Evolutionary conservation across 1,140 invertebrate species (phyloP).

Genomic region (Trichoplusia ni): DNA sequence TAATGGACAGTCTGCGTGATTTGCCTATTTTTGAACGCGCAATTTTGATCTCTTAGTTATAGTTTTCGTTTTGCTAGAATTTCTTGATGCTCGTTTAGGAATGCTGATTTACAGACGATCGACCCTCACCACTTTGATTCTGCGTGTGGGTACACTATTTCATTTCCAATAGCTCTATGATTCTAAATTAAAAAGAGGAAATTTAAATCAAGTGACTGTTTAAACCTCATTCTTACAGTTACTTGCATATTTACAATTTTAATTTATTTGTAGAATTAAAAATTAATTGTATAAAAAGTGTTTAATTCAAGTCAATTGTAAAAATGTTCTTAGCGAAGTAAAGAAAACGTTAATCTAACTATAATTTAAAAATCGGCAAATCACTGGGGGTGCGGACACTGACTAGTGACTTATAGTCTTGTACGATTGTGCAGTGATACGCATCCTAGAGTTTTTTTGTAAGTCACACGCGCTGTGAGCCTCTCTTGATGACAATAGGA

Average conservation of each 20-base stretch:
- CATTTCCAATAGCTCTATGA: too few species aligned
- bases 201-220: too few species aligned
- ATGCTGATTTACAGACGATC: neutral
- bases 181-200: too few species aligned
- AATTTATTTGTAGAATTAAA: neutral
- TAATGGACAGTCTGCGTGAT: slow-evolving; percentile 39
- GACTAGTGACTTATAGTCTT: neutral
- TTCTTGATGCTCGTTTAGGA: neutral
- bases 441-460: slow-evolving; percentile 23
- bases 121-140: neutral
- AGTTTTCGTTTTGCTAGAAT: neutral
- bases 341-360: neutral
- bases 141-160: too few species aligned
- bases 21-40: slow-evolving; percentile 49
- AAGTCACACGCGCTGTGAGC: slow-evolving; percentile 40
- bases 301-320: too few species aligned
- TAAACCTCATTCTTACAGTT: too few species aligned
- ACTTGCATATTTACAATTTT: too few species aligned
- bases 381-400: slow-evolving; percentile 37
- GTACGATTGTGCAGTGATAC: neutral
- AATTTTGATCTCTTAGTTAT: slow-evolving; percentile 47
- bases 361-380: slow-evolving; percentile 50
- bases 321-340: too few species aligned
- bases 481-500: slow-evolving; percentile 56
- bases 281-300: neutral